Conservation (phyloP, 2,113 vertebrate species). For the Turdus rufiventris region DNA sequence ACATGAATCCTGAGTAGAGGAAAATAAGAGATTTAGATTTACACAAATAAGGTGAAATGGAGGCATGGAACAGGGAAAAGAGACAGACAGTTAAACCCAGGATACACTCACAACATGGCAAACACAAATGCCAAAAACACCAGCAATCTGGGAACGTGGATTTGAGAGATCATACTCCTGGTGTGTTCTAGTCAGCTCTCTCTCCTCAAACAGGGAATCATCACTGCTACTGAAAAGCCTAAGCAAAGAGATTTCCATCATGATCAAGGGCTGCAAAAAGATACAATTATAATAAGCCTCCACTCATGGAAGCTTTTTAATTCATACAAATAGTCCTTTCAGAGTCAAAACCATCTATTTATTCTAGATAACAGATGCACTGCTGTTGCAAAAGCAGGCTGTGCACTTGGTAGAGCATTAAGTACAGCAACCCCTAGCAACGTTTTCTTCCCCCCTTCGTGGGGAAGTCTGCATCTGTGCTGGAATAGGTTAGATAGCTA, state of each 20-base stretch:
- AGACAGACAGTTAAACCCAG: not conserved
- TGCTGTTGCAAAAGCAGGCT: not conserved
- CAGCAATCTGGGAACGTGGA: not conserved
- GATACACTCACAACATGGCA: not conserved
- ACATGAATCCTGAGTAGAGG: not conserved
- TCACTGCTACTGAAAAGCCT: not conserved
- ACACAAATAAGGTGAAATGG: not conserved
- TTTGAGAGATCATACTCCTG: not conserved
- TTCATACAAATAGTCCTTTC: not conserved
- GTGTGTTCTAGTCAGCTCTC: not conserved
- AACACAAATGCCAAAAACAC: not conserved
- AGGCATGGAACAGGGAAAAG: not conserved
- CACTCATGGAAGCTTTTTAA: not conserved
- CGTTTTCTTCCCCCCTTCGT: not conserved
- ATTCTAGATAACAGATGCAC: constrained; percentile 39
- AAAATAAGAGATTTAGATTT: not conserved
- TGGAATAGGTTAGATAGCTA: not conserved
- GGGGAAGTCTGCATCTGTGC: constrained; percentile 38
- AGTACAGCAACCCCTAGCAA: not conserved
- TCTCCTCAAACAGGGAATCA: not conserved
- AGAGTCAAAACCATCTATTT: not conserved
- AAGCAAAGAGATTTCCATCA: not conserved
- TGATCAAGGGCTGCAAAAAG: not conserved
- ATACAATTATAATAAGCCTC: not conserved
- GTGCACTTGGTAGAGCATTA: not conserved